These are phyloP conservation scores for Sebastes steindachneri DNA, from an alignment of 2,797 vertebrate species.

Conservation along the genomic window DNA sequence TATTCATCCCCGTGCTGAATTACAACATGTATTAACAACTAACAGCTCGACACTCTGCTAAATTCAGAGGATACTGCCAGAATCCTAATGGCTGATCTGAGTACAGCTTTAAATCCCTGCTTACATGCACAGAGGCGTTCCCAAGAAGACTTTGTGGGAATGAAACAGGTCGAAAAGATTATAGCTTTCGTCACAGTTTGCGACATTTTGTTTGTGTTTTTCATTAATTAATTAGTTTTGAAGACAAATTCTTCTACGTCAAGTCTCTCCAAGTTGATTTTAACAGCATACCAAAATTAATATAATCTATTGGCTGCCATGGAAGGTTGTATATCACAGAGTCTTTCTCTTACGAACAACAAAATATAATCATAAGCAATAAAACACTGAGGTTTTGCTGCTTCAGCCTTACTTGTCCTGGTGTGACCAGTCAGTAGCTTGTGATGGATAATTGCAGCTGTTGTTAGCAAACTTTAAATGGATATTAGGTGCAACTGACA, in stretches of 20 bases:
- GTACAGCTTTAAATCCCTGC: not conserved
- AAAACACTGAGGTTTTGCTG: not conserved
- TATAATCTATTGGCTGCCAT: not conserved
- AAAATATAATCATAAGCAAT: not conserved
- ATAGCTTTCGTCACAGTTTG: not conserved
- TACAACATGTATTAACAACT: slow-evolving; percentile 45
- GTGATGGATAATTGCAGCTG: not conserved
- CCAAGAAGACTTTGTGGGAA: not conserved
- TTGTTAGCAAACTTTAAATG: not conserved
- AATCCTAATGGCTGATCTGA: slow-evolving; percentile 1
- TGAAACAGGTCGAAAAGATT: not conserved
- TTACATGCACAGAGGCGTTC: not conserved
- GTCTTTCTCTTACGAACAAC: not conserved
- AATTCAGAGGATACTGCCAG: slow-evolving; percentile 16
- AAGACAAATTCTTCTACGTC: not conserved
- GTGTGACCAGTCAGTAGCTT: not conserved
- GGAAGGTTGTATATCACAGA: not conserved
- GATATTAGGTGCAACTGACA: not conserved
- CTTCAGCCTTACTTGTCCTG: not conserved
- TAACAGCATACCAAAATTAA: not conserved
- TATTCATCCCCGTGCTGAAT: slow-evolving; percentile 21
- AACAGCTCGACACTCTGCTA: slow-evolving; percentile 15
- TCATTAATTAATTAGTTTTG: not conserved
- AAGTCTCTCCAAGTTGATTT: not conserved
- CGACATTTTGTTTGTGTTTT: not conserved